Evolutionary conservation across 2,888 invertebrate genomes (phyloP).

Genomic region (Spicauda simplicius): DNA sequence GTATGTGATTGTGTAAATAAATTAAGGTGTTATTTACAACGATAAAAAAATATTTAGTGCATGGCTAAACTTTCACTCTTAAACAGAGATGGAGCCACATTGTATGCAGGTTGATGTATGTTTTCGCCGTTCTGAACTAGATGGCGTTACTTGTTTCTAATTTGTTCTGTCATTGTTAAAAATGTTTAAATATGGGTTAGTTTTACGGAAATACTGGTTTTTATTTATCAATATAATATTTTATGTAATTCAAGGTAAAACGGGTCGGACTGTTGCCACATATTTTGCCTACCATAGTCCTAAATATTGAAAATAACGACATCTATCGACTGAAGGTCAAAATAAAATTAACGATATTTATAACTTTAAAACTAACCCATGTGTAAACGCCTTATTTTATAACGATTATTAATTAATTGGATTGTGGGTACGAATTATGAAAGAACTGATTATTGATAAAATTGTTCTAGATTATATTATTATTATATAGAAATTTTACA

Average conservation of each 20-base stretch:
- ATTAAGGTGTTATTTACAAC: not conserved
- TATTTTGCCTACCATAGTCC: too few species aligned
- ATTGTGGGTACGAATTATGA: constrained; percentile 18
- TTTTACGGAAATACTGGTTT: too few species aligned
- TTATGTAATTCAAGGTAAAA: too few species aligned
- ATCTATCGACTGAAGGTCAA: too few species aligned
- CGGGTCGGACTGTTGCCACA: too few species aligned
- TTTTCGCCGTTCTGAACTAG: not conserved
- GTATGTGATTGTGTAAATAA: constrained; percentile 13
- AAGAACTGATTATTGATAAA: constrained; percentile 48
- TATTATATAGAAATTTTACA: constrained; percentile 23
- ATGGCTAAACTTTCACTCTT: not conserved
- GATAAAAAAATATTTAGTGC: not conserved
- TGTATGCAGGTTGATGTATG: not conserved
- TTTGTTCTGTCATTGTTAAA: too few species aligned
- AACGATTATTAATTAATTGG: not conserved
- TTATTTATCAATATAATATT: too few species aligned
- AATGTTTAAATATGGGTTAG: too few species aligned
- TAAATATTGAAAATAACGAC: too few species aligned
- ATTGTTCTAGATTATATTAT: constrained; percentile 3
- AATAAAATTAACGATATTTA: too few species aligned
- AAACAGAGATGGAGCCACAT: not conserved
- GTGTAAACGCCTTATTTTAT: too few species aligned
- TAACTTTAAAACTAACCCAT: too few species aligned
- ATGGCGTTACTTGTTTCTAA: not conserved